Conservation (phyloP, 2,888 invertebrate species). For the Torymus texanus region DNA sequence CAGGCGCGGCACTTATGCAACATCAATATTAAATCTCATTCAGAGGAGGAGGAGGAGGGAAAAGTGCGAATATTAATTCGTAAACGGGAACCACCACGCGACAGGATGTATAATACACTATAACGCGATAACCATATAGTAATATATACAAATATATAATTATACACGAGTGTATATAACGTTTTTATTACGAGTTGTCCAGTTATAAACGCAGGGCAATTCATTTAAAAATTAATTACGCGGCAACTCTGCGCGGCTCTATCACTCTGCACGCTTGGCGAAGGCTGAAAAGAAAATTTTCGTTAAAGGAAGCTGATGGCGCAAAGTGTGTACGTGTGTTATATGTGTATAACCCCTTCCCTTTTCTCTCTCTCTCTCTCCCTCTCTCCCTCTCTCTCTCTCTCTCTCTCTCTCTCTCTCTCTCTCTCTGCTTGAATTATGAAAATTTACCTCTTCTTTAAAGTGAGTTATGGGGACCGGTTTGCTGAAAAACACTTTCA, state of each 20-base stretch:
- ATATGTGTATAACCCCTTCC: too few relatives aligned
- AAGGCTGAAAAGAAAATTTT: constrained; percentile 22
- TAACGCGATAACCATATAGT: neutral
- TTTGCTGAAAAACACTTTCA: constrained; percentile 19
- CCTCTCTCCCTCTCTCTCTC: neutral
- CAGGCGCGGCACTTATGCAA: too few relatives aligned
- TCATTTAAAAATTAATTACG: constrained; percentile 37
- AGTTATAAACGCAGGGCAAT: constrained; percentile 8
- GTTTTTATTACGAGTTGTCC: constrained; percentile 21
- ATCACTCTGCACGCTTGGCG: neutral
- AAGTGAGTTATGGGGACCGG: constrained; percentile 40
- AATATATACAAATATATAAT: neutral
- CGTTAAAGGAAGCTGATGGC: neutral
- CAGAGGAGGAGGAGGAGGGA: too few relatives aligned
- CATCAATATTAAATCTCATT: too few relatives aligned
- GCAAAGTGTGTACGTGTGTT: neutral
- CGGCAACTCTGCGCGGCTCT: constrained; percentile 6
- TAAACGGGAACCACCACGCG: too few relatives aligned
- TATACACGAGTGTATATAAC: neutral
- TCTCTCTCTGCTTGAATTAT: constrained; percentile 11
- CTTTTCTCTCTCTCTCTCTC: neutral
- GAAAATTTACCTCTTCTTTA: constrained; percentile 40
- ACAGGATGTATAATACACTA: too few relatives aligned
- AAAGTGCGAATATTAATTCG: too few relatives aligned
- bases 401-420: neutral